phyloP scores from a whole-genome alignment of 2,888 invertebrate species.

The Agonopterix alstromeriana region DNA sequence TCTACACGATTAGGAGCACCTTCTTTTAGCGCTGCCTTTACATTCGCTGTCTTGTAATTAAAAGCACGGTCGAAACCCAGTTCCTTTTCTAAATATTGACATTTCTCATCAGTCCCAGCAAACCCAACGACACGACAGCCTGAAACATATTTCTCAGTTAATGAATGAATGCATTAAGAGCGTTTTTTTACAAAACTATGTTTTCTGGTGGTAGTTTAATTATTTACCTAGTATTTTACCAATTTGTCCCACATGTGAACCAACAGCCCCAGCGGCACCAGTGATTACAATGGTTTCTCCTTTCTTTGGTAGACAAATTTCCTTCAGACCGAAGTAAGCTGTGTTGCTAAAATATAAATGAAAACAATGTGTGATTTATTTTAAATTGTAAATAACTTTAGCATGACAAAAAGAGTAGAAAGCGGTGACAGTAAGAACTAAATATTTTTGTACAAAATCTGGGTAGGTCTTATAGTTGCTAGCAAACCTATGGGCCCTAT shows the following conservation, averaged over 20 bases:
- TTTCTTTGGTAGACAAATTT: constrained; percentile 81
- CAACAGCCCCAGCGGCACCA: constrained; percentile 88
- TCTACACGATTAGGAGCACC: constrained; percentile 83
- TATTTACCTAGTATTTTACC: constrained; percentile 80
- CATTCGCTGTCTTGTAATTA: constrained; percentile 82
- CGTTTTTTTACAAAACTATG: too few species aligned
- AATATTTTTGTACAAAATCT: too few species aligned
- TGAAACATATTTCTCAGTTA: constrained; percentile 19
- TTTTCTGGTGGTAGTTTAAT: background rate
- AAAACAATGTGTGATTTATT: background rate
- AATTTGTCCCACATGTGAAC: constrained; percentile 86
- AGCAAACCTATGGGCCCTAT: too few species aligned
- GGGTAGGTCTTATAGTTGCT: too few species aligned
- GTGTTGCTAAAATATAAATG: constrained; percentile 73
- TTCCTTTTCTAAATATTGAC: constrained; percentile 80
- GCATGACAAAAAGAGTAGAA: background rate
- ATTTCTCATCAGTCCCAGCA: constrained; percentile 84
- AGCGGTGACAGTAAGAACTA: too few species aligned
- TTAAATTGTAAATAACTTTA: background rate
- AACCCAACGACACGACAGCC: constrained; percentile 73
- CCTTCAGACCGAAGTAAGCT: constrained; percentile 84
- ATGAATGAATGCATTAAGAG: too few species aligned
- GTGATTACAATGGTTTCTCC: constrained; percentile 85
- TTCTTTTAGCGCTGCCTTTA: constrained; percentile 76
- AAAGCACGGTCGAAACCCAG: constrained; percentile 83